Base-by-base conservation (phyloP, 2,888 invertebrate species). In the Synanthedon vespiformis region DNA sequence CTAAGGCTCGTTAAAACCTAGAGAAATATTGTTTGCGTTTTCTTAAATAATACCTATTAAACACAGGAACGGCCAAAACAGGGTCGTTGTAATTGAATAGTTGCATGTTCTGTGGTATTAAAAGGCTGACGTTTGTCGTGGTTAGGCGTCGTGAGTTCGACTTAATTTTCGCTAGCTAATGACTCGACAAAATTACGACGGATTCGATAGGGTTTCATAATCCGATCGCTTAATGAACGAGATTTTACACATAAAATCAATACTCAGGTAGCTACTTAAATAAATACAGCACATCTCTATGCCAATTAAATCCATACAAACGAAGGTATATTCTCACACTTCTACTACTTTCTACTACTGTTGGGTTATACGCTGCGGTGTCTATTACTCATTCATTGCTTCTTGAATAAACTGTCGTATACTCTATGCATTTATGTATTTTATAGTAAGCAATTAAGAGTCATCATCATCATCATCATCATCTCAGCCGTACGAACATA, bases 31-130 rank as follows among this genome's bases (percentile, higher is more conserved):
- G 57, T 56, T 57, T 52, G 55, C 60, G 56, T 60, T 59, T 59
- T 57, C 56, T 55, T 57, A 56, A 60, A 55, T 53, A 56, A 34
- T 50, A 53, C 53, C 34, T 49, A 48, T 48, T 48, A 48, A 48
- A 16, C 12, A 22, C 44, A 6, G 44, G 44, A 44, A 44, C 48
- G 11, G 22, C 58, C 61, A 57, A 61, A 74, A 69, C 65, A 65
- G 61, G 57, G 59, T 61, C 67, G 27, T 34, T 65, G 67, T 79
- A 73, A 80, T 82, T 81, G 77, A 78, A 77, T 74, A 74, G 69
- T 81, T 75, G 82, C 82, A 81, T 83, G 81, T 67, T 72, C 59
- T 61, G 60, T 53, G 63, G 71, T 77, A 78, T 80, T 81, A 75
- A 79, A 70, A 65, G 57, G 34, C 34, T 34, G 50, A 49, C 52